Evolutionary conservation across 2,888 invertebrate genomes (phyloP), one percentile per base, ranked within the genome.

Genomic region (Keiferia lycopersicella): DNA sequence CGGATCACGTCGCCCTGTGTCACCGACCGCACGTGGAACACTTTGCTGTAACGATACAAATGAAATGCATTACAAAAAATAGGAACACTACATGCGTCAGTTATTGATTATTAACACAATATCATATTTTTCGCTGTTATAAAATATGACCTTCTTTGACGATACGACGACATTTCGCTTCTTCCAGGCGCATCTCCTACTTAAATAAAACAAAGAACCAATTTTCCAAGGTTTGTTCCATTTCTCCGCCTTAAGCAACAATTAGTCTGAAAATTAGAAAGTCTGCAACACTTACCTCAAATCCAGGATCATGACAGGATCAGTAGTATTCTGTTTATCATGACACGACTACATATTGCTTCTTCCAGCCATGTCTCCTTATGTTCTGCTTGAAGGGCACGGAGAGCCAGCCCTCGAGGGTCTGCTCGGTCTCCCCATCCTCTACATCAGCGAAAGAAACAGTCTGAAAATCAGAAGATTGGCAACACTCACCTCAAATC

Each of bases 1-100:
- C 99, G 95, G 86, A 99, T 98, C 78, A 99, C 99, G 93, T 99
- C 99, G 77, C 99, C 99, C 89, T 99, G 99, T 69, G 99, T 99
- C 73, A 99, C 99, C 67, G 98, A 97, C 71, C 99, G 95, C 74
- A 99, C 99, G 92, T 99, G 99, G 93, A 98, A 99, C 83, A 99
- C 96, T 94, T 99, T 99, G 92, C 99, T 98, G 93, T 14, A 85
- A 83, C 66, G 3, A 62, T 4, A 18, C 7, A 18, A 2, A 50
- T 50, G 2, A 20, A 8, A 18, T 18, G 48, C 16, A 48, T 48
- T 48, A 48, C n/a, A n/a, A n/a, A n/a, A n/a, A n/a, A n/a, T n/a
- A n/a, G n/a, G n/a, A n/a, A n/a, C n/a, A n/a, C n/a, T n/a, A n/a
- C n/a, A n/a, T n/a, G n/a, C n/a, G n/a, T n/a, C n/a, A n/a, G n/a